Evolutionary conservation across 2,797 vertebrate species (phyloP), one percentile per base, ranked within the genome.

Genomic region (Megalops cyprinoides): DNA sequence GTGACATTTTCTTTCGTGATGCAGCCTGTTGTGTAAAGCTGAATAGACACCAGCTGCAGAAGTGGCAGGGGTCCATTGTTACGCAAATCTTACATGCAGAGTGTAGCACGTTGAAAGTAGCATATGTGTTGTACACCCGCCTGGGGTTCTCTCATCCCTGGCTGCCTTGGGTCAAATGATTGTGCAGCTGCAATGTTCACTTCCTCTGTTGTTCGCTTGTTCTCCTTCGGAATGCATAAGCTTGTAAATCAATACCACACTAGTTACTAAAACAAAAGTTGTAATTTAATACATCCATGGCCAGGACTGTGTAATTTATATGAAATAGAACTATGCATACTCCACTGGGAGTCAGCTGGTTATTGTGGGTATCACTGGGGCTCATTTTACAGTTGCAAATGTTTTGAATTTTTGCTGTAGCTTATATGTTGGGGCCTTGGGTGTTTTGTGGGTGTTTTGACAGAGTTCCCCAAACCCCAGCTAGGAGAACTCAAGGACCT

Each of bases 391-490:
- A n/a, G n/a, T n/a, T n/a, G n/a, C n/a, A n/a, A n/a, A n/a, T n/a
- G n/a, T n/a, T n/a, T n/a, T n/a, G n/a, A n/a, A n/a, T n/a, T n/a
- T 62, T 28, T 31, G 10, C 58, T 34, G 58, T 12, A 62, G 28
- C 8, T 28, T 18, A 55, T 39, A 34, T n/a, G 39, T 71, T 71
- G 88, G 82, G 84, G 73, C 74, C 6, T 55, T 79, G 34, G 65
- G 31, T 71, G 39, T 49, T 37, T 51, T 5, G 69, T 20, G 23
- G 39, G 3, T 69, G 20, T 25, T 60, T 62, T 53, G 62, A 49
- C 86, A 99, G 98, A 96, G 90, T 91, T 94, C 31, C 94, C 93
- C 0, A 95, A 91, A 75, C 93, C 96, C 90, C 92, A 93, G 74
- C 92, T 96, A n/a, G 92, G 94, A 18, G 94, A 96, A 84, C 86